Conservation (phyloP, 92 coral and sea anemone genomes). For the Plumapathes pennacea region DNA sequence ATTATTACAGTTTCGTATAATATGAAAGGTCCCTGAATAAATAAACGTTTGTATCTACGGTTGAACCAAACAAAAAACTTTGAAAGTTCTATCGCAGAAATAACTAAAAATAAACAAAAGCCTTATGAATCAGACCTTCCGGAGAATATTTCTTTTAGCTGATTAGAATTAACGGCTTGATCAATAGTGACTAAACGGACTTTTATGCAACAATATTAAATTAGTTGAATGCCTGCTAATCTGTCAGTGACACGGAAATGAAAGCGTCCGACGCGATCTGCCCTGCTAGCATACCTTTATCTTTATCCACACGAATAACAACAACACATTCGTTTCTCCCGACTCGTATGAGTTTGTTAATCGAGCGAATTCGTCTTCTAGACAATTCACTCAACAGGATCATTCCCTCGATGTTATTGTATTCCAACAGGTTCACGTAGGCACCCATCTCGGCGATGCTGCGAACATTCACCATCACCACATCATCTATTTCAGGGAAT, state of each 20-base stretch:
- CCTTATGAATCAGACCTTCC: too few species aligned
- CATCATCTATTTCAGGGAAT: conserved; percentile 99
- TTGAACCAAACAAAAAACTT: too few species aligned
- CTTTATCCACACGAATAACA: conserved; percentile 98
- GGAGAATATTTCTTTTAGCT: too few species aligned
- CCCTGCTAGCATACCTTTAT: conserved; percentile 78
- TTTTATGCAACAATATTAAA: not conserved
- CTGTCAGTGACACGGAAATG: too few species aligned
- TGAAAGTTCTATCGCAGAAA: too few species aligned
- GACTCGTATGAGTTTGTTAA: conserved; percentile 91
- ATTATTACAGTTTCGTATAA: too few species aligned
- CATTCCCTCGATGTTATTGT: conserved; percentile 99
- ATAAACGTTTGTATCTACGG: too few species aligned
- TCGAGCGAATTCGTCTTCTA: conserved; percentile 94
- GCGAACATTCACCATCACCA: conserved; percentile 98
- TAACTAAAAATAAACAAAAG: too few species aligned
- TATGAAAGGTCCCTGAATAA: too few species aligned
- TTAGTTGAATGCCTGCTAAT: not conserved
- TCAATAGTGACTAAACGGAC: not conserved
- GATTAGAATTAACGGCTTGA: too few species aligned
- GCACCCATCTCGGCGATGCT: conserved; percentile 99
- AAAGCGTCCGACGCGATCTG: too few species aligned
- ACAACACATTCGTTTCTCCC: conserved; percentile 99
- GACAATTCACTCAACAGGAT: conserved; percentile 93
- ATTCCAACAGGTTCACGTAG: conserved; percentile 90